Evolutionary conservation across 2,113 vertebrate genomes (phyloP).

Genomic region (Phalacrocorax pelagicus): DNA sequence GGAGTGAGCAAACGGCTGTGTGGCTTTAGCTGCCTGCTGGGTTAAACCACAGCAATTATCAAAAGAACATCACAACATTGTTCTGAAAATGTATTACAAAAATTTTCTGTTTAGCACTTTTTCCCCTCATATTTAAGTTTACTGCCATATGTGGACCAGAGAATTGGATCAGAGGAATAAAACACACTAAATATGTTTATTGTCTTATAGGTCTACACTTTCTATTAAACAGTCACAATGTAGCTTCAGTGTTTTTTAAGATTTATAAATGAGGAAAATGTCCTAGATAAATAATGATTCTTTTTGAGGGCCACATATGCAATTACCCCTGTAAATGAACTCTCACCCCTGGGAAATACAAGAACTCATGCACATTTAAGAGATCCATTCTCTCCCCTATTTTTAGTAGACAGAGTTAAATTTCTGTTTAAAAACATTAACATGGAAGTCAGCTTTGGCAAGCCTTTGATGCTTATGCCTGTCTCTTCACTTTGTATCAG

Average conservation of each 20-base stretch:
- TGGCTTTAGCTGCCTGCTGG: no score
- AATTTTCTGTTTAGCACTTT: background rate
- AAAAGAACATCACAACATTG: background rate
- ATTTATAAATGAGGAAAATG: background rate
- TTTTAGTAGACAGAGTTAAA: background rate
- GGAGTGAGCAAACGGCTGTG: no score
- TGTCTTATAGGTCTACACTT: background rate
- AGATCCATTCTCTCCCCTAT: background rate
- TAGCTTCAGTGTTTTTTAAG: background rate
- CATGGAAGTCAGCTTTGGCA: background rate
- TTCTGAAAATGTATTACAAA: background rate
- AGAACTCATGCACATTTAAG: background rate
- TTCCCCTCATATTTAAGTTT: background rate
- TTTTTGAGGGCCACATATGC: background rate
- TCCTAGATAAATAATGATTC: background rate
- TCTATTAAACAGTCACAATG: background rate
- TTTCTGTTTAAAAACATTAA: constrained; percentile 10
- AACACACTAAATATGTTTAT: background rate
- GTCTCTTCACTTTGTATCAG: background rate
- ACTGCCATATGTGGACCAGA: background rate
- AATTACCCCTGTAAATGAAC: background rate
- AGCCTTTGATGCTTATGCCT: background rate
- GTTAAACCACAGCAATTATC: no score
- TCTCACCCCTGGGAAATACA: background rate
- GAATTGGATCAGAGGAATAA: background rate